These are phyloP conservation scores for Ormyrus thymus DNA, from an alignment of 2,888 invertebrate genomes.

Conservation along the genomic window DNA sequence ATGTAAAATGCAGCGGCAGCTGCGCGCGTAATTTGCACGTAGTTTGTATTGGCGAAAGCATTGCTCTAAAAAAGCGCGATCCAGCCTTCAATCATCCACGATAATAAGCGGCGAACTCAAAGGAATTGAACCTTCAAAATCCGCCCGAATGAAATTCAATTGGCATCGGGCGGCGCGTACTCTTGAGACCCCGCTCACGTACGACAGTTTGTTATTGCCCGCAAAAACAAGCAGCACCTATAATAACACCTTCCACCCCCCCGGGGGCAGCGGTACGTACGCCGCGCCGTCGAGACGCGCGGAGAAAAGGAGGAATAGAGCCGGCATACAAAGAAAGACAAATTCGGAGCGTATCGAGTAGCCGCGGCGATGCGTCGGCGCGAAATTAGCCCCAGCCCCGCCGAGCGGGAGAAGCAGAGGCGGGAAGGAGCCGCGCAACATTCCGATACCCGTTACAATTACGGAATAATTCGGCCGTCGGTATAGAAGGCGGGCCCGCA, in stretches of 20 bases:
- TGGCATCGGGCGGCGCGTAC: background rate
- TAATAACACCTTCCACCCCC: slow-evolving; percentile 40
- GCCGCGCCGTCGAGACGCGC: background rate
- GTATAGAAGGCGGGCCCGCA: slow-evolving; percentile 53
- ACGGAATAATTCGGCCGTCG: slow-evolving; percentile 73
- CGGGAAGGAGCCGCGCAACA: slow-evolving; percentile 62
- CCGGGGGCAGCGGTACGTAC: background rate
- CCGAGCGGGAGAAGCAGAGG: background rate
- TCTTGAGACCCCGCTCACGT: slow-evolving; percentile 41
- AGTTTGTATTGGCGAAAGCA: too few species aligned
- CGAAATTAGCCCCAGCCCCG: slow-evolving; percentile 13
- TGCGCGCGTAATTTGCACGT: too few species aligned
- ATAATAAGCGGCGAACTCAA: slow-evolving; percentile 20
- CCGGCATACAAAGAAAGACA: background rate
- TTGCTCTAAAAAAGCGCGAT: background rate
- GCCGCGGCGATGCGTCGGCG: background rate
- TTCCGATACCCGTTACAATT: slow-evolving; percentile 73
- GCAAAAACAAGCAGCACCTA: slow-evolving; percentile 39
- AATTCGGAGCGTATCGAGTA: background rate
- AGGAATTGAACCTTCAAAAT: slow-evolving; percentile 1
- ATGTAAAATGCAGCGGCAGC: too few species aligned
- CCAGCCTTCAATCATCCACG: background rate
- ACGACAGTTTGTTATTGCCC: slow-evolving; percentile 49
- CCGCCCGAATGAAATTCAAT: slow-evolving; percentile 33
- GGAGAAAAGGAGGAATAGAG: background rate